Evolutionary conservation across 2,113 vertebrate genomes (phyloP).

Genomic region (Pithys albifrons): DNA sequence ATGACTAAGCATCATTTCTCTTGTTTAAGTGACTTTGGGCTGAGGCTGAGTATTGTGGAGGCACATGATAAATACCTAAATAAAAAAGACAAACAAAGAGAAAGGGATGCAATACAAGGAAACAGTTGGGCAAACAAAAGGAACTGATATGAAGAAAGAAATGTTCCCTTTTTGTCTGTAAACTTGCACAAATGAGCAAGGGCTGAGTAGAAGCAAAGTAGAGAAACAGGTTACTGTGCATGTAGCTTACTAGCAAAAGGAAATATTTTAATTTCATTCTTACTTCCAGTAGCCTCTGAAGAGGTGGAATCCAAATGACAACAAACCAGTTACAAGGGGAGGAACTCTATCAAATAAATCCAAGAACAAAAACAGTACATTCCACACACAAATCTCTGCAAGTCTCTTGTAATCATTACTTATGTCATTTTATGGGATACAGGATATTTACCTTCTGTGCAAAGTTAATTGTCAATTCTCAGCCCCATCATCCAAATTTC

Average conservation of each 20-base stretch:
- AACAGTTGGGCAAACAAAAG: conserved; percentile 30
- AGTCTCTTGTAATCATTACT: neutral
- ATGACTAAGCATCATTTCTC: neutral
- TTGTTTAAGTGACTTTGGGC: neutral
- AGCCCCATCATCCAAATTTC: neutral
- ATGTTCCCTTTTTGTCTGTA: neutral
- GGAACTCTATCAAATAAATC: conserved; percentile 21
- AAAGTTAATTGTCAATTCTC: neutral
- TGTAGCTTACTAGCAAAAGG: neutral
- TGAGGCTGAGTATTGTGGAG: neutral
- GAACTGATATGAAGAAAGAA: conserved; percentile 11
- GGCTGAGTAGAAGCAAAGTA: neutral
- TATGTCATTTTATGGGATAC: neutral
- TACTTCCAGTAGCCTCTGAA: conserved; percentile 34
- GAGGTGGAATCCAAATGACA: conserved; percentile 1
- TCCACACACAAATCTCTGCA: neutral
- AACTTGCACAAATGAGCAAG: neutral
- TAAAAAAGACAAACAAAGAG: neutral
- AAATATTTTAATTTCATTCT: neutral
- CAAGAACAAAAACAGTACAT: neutral
- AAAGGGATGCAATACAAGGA: conserved; percentile 4
- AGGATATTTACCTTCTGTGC: neutral
- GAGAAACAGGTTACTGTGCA: neutral
- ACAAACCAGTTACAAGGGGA: conserved; percentile 13
- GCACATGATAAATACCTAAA: neutral